These are phyloP conservation scores for Cossypha caffra DNA, from an alignment of 2,797 vertebrate species.

Conservation along the genomic window DNA sequence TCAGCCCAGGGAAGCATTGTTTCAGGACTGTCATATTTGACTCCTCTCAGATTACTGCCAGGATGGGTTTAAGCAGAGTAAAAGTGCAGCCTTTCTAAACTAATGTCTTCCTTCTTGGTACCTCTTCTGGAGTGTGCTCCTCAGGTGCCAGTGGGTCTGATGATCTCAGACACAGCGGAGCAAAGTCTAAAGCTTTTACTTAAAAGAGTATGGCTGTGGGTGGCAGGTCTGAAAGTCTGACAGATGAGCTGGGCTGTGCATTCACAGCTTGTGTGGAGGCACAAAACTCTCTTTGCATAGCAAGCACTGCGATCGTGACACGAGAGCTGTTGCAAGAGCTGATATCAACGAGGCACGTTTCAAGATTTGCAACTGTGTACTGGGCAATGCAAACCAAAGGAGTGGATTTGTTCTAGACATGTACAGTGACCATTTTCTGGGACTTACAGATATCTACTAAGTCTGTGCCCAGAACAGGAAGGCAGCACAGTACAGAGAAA, in stretches of 20 bases:
- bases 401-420: not conserved
- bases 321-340: not conserved
- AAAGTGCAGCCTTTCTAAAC: not conserved
- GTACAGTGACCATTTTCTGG: not conserved
- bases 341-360: fast-evolving
- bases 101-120: not conserved
- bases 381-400: not conserved
- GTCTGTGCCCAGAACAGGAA: not conserved
- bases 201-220: not conserved
- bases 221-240: not conserved
- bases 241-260: not conserved
- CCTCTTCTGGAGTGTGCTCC: not conserved
- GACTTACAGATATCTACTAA: not conserved
- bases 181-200: not conserved
- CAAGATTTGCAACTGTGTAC: not conserved
- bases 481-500: not conserved
- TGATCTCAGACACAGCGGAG: not conserved
- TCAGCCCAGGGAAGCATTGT: not conserved
- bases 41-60: not conserved
- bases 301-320: fast-evolving
- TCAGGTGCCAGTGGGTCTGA: not conserved
- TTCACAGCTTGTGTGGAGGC: not conserved
- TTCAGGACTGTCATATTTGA: not conserved
- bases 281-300: not conserved
- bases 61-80: not conserved